Base-by-base conservation (phyloP, 2,888 invertebrate genomes). In the Drosophila fungiperda region DNA sequence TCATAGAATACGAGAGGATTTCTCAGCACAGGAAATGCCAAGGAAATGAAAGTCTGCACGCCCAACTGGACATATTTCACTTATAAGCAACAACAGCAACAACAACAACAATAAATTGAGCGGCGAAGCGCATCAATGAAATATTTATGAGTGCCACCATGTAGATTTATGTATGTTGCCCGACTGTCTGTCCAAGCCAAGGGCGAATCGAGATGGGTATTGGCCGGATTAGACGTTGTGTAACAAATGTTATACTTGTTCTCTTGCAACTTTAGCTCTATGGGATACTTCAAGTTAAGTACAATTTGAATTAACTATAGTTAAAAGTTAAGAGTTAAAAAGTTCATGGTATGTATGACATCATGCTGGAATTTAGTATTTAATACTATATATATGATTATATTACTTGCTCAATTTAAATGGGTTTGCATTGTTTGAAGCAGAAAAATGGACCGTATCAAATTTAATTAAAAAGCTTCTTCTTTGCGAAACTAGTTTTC, bases 81-180 rank as follows among this genome's bases (percentile, higher is more conserved):
- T 74, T 76, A 68, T 58, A 62, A 76, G 68, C 60, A 66, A 53
- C 17, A 58, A 53, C 29, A 59, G n/a, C 35, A 45, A 38, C 54
- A 50, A 26, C 58, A 65, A 53, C 49, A 35, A 36, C 7, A 17
- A 38, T 17, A 38, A 73, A 73, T 72, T 79, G 71, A 73, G 59
- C 76, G 71, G 29, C 61, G 76, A 70, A 52, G 80, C 75, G 73
- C 72, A 57, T 61, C 73, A 75, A 83, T 86, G 87, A 90, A 87
- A 89, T 87, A 87, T 89, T 78, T 82, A 84, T 87, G 86, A 77
- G 71, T 68, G 38, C 73, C 52, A 57, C 66, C 76, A 75, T 67
- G 73, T 77, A 76, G 82, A 89, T 89, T 87, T 85, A 87, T 88
- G 79, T 75, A 54, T 73, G 70, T 68, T 54, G 33, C 52, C 40